Evolutionary conservation across 2,888 invertebrate species (phyloP).

Genomic region (Chaetoderma sp.): DNA sequence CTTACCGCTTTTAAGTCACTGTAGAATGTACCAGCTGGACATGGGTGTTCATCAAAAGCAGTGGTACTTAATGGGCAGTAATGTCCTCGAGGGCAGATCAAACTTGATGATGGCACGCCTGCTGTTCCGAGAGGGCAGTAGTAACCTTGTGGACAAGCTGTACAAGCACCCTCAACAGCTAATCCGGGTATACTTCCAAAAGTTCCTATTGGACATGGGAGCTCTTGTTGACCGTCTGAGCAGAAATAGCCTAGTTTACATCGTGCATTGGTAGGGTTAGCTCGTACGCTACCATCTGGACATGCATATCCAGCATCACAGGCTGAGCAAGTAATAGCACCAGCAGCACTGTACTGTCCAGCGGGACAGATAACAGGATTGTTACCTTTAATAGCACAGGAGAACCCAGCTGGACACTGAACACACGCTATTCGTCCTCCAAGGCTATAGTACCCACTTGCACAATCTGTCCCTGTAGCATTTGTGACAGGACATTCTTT

Average conservation of each 20-base stretch:
- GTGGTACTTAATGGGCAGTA: constrained; percentile 57
- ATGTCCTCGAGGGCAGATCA: constrained; percentile 53
- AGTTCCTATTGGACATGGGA: constrained; percentile 57
- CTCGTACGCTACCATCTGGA: constrained; percentile 53
- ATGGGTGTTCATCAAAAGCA: constrained; percentile 52
- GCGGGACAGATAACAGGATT: constrained; percentile 52
- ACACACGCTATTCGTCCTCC: constrained; percentile 54
- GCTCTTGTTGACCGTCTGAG: constrained; percentile 49
- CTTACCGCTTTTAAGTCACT: constrained; percentile 46
- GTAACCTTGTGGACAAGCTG: constrained; percentile 57
- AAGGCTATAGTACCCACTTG: constrained; percentile 57
- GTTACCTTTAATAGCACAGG: constrained; percentile 40
- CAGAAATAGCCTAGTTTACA: constrained; percentile 64
- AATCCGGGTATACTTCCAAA: constrained; percentile 58
- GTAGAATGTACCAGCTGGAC: constrained; percentile 53
- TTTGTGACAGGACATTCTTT: constrained; percentile 52
- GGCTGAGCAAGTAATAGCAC: constrained; percentile 36
- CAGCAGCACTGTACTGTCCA: constrained; percentile 50
- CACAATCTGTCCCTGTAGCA: constrained; percentile 50
- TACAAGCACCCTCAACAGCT: constrained; percentile 45
- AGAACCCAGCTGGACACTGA: constrained; percentile 58
- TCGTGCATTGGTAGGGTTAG: constrained; percentile 45
- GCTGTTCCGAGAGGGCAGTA: constrained; percentile 62
- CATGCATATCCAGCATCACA: constrained; percentile 57
- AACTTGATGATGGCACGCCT: constrained; percentile 43